These are phyloP conservation scores for Ptychoptera albimana DNA, from an alignment of 2,888 invertebrate species.

Conservation along the genomic window DNA sequence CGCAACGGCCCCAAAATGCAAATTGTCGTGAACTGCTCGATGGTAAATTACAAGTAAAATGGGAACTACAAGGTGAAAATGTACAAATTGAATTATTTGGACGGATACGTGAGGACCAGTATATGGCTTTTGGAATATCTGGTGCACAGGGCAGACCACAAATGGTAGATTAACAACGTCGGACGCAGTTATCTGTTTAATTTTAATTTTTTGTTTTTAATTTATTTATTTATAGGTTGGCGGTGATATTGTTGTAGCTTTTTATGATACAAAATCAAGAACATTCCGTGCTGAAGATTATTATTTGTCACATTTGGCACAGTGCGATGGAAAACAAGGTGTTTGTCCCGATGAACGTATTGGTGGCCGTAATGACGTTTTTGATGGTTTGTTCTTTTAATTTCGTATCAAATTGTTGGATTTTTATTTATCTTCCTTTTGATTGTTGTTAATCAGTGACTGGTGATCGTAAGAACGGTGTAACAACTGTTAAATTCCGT, in stretches of 20 bases:
- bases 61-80: conserved; percentile 63
- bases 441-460: conserved; percentile 35
- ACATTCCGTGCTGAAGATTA: conserved; percentile 70
- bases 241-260: conserved; percentile 72
- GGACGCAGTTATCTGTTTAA: not conserved
- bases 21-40: conserved; percentile 77
- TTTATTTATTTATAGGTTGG: conserved; percentile 38
- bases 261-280: conserved; percentile 39
- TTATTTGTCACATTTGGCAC: conserved; percentile 62
- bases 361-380: conserved; percentile 64
- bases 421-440: not conserved
- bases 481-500: conserved; percentile 64
- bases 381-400: conserved; percentile 32
- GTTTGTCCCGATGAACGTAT: conserved; percentile 75
- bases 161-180: conserved; percentile 36
- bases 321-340: conserved; percentile 68
- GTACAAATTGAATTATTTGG: conserved; percentile 67
- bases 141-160: conserved; percentile 56
- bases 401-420: not conserved
- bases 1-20: conserved; percentile 46
- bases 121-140: conserved; percentile 76
- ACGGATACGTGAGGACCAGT: conserved; percentile 65
- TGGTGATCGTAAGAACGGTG: conserved; percentile 60
- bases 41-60: conserved; percentile 70
- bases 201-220: conserved; percentile 9